Evolutionary conservation across 2,888 invertebrate genomes (phyloP), one percentile per base, ranked within the genome.

Genomic region (Tetanocera ferruginea): DNA sequence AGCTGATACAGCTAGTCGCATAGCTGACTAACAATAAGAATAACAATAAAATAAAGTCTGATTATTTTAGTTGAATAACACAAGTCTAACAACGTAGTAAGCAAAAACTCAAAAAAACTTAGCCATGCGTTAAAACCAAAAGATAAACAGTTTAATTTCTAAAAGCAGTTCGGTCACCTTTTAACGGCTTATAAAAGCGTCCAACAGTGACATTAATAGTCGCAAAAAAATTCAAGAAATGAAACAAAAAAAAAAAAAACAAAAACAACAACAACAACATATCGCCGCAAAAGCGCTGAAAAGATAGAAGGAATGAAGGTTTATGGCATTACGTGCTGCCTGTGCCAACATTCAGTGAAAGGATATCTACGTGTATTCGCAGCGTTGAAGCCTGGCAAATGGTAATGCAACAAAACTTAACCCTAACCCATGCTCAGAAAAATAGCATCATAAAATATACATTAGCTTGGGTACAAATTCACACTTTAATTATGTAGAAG

Each of bases 401-500:
- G 19, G 57, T 25, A 23, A 60, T 19, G 57, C 6, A 60, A 11
- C n/a, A 60, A 28, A 60, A 23, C 23, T 60, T 23, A 23, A 28
- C 25, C n/a, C 57, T 25, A 23, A 2, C 57, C 28, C 57, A 19
- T 5, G 4, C 8, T 17, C 19, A 23, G 11, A 28, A 23, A 17
- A 17, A 69, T 52, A 49, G 49, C 23, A 57, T 72, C 60, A 62
- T 62, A 60, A 73, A 43, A 43, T 43, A 43, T 43, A 62, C 73
- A 73, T 73, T 62, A 62, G 49, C 25, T 55, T 5, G 49, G 60
- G 62, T 73, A 73, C 60, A 73, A 73, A 73, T 73, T 73, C 43
- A 60, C 73, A 43, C 60, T 62, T 73, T 73, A 73, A 73, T 73
- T 73, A 73, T 73, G 73, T 73, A 62, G 49, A 73, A 71, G 60